phyloP scores from a whole-genome alignment of 2,797 vertebrate species.

The Enteromius anoplus region DNA sequence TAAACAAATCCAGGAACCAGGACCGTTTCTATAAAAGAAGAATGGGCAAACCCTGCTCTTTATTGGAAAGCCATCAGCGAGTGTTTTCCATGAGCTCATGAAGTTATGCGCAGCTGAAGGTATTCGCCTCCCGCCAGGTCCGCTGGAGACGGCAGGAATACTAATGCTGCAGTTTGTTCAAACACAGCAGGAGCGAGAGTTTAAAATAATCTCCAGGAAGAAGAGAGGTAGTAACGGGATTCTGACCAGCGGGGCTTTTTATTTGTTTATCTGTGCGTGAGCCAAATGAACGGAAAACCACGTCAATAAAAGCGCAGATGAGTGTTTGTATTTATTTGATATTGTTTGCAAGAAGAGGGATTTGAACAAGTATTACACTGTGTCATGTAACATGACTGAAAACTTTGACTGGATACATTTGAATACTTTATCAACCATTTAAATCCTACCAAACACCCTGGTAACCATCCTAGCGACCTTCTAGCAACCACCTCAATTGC shows the following conservation, averaged over 20 bases:
- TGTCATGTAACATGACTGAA: neutral
- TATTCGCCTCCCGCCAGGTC: constrained; percentile 63
- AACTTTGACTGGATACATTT: too few relatives aligned
- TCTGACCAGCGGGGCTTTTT: constrained; percentile 6
- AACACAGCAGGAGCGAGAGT: constrained; percentile 35
- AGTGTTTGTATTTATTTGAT: neutral
- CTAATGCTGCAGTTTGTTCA: constrained; percentile 48
- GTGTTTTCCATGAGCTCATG: constrained; percentile 74
- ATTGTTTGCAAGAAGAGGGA: neutral
- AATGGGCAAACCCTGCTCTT: constrained; percentile 53
- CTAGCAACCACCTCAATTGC: neutral
- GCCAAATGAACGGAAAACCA: constrained; percentile 15
- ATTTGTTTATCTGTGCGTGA: constrained; percentile 29
- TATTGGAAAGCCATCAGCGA: constrained; percentile 69
- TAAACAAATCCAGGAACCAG: constrained; percentile 69
- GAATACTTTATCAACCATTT: too few relatives aligned
- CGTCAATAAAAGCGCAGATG: neutral
- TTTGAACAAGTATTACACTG: neutral
- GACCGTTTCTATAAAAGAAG: constrained; percentile 67
- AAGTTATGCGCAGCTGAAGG: constrained; percentile 63
- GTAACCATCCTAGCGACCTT: neutral
- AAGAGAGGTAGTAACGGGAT: constrained; percentile 13
- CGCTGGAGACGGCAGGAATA: constrained; percentile 57
- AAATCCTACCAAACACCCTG: neutral
- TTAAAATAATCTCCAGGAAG: constrained; percentile 48